A percentile compares a stretch with the other conserved stretches of the same genome.
Evolutionary conservation across 1,140 invertebrate species (phyloP).

Genomic region (Drosophila yakuba): DNA sequence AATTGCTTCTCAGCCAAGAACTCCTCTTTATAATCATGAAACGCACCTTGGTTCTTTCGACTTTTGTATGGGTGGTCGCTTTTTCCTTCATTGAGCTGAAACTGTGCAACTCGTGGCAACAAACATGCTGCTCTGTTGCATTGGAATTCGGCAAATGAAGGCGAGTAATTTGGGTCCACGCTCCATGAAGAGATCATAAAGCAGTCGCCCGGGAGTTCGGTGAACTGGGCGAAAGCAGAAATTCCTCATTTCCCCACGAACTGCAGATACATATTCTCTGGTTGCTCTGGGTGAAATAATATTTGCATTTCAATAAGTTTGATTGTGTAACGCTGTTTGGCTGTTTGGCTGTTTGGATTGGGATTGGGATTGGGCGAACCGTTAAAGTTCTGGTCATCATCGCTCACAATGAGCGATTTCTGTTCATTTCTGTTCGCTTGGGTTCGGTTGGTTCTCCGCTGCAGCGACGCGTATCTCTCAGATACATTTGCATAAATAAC

Average conservation of each 20-base stretch:
- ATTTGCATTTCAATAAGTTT: constrained; percentile 77
- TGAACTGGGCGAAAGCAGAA: constrained; percentile 54
- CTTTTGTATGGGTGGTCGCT: neutral
- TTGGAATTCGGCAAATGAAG: constrained; percentile 23
- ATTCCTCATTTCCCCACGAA: constrained; percentile 32
- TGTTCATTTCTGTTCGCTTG: constrained; percentile 32
- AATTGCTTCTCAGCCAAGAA: neutral
- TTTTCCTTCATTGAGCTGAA: constrained; percentile 7
- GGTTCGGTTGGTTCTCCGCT: constrained; percentile 19
- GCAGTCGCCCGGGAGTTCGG: constrained; percentile 39
- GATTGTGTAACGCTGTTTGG: constrained; percentile 56
- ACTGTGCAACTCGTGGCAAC: constrained; percentile 19
- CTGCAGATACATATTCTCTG: constrained; percentile 21
- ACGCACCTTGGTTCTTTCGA: neutral
- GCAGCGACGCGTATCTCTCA: constrained; percentile 71
- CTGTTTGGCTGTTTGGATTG: neutral
- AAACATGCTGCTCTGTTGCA: constrained; percentile 1
- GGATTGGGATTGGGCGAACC: constrained; percentile 32
- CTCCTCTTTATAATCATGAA: neutral
- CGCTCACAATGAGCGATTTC: constrained; percentile 47
- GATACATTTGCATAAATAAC: constrained; percentile 74
- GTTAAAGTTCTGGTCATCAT: constrained; percentile 58
- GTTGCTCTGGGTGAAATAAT: constrained; percentile 24
- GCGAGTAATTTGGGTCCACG: constrained; percentile 26
- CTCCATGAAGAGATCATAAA: constrained; percentile 5